Conservation (phyloP, 2,113 vertebrate species). For the Peromyscus polionotus region DNA sequence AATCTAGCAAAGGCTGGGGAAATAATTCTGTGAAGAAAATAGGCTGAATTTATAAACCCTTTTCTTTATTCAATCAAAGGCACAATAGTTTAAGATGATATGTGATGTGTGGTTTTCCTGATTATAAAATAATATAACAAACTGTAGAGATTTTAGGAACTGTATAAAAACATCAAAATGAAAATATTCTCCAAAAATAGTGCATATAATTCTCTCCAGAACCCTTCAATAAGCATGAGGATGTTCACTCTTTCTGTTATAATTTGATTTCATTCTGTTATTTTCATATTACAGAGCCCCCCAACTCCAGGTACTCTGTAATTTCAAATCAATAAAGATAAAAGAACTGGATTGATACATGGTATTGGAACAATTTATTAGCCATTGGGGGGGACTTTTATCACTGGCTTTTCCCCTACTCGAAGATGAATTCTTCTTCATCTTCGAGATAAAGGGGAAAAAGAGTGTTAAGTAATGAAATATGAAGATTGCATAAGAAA, state of each 20-base stretch:
- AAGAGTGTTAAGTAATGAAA: background rate
- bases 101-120: background rate
- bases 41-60: slow-evolving; percentile 57
- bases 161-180: background rate
- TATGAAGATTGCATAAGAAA: background rate
- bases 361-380: background rate
- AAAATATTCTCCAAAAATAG: background rate
- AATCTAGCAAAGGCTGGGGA: background rate
- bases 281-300: background rate
- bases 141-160: slow-evolving; percentile 20
- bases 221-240: background rate
- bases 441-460: background rate
- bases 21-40: slow-evolving; percentile 57
- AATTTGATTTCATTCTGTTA: background rate
- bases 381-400: background rate
- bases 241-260: background rate
- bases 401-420: background rate
- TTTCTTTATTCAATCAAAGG: background rate
- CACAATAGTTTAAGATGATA: slow-evolving; percentile 10
- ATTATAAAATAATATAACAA: slow-evolving; percentile 17
- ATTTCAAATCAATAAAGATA: background rate
- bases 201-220: background rate
- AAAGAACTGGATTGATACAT: background rate
- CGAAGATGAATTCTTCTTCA: background rate
- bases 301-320: background rate